Conservation (phyloP, 37 sponge, comb jelly and placozoan species). For the Bolinopsis microptera region DNA sequence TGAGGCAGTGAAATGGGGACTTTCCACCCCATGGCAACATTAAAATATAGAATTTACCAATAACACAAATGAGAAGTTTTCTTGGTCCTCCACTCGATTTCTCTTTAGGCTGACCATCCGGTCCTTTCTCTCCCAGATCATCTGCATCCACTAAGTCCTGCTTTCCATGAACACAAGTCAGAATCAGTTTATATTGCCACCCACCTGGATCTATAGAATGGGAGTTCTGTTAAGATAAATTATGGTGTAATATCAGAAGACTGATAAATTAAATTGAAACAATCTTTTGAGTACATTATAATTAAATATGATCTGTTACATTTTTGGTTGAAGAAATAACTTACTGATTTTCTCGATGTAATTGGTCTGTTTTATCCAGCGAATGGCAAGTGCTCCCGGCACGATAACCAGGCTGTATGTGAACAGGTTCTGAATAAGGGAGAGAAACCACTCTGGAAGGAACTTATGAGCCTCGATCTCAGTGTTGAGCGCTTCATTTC, state of each 20-base stretch:
- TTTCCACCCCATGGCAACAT: background rate
- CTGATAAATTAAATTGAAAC: no score
- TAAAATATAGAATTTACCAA: conserved; percentile 1
- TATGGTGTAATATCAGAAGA: no score
- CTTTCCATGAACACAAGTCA: conserved; percentile 58
- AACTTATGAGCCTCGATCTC: background rate
- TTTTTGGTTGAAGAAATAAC: no score
- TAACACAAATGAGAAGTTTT: conserved; percentile 30
- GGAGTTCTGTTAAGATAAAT: no score
- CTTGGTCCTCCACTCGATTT: background rate
- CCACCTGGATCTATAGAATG: conserved; percentile 56
- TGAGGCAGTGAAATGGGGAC: no score
- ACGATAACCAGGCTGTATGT: conserved; percentile 81
- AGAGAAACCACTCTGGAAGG: conserved; percentile 77
- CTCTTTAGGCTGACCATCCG: background rate
- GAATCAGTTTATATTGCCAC: conserved; percentile 17
- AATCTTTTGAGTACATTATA: no score
- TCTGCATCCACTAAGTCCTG: conserved; percentile 38
- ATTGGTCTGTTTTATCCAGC: conserved; percentile 70
- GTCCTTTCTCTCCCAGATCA: background rate
- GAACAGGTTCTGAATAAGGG: conserved; percentile 81
- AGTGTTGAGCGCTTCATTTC: background rate
- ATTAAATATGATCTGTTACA: no score
- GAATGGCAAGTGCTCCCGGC: conserved; percentile 80
- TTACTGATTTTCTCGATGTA: conserved; percentile 74